phyloP scores from a whole-genome alignment of 2,888 invertebrate species.

The Entomobrya multifasciata region DNA sequence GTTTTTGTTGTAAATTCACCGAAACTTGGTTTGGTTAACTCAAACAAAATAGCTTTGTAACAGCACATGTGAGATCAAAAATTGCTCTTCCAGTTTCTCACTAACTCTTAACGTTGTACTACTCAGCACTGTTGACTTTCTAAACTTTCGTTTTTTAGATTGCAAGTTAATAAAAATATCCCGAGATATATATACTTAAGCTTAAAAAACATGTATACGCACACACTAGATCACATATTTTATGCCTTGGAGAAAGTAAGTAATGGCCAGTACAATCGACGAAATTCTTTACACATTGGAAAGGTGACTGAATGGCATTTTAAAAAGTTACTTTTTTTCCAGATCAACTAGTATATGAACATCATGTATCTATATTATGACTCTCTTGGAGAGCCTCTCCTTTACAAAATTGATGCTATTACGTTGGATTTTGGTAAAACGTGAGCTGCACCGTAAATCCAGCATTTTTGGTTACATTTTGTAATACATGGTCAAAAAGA shows the following conservation, averaged over 20 bases:
- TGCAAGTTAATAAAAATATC: too few relatives aligned
- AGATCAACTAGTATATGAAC: too few relatives aligned
- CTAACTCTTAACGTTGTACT: too few relatives aligned
- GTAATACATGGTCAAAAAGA: neutral
- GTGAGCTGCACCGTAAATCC: slow-evolving; percentile 37
- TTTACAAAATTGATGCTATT: neutral
- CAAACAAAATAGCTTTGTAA: too few relatives aligned
- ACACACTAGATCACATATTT: neutral
- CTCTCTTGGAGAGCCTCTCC: too few relatives aligned
- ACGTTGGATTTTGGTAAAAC: slow-evolving; percentile 9
- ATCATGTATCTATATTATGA: too few relatives aligned
- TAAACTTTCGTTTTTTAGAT: too few relatives aligned
- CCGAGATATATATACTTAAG: too few relatives aligned
- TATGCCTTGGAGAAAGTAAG: neutral
- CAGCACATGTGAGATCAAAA: slow-evolving; percentile 26
- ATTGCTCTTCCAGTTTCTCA: neutral
- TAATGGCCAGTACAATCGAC: neutral
- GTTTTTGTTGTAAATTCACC: too few relatives aligned
- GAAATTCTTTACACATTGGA: neutral
- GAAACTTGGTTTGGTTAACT: too few relatives aligned
- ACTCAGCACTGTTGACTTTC: too few relatives aligned
- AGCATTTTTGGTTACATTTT: slow-evolving; percentile 9
- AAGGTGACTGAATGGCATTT: slow-evolving; percentile 3
- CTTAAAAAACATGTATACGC: too few relatives aligned
- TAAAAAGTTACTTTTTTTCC: neutral